Base-by-base conservation (phyloP, 1,140 invertebrate genomes). In the Drosophila sp. region DNA sequence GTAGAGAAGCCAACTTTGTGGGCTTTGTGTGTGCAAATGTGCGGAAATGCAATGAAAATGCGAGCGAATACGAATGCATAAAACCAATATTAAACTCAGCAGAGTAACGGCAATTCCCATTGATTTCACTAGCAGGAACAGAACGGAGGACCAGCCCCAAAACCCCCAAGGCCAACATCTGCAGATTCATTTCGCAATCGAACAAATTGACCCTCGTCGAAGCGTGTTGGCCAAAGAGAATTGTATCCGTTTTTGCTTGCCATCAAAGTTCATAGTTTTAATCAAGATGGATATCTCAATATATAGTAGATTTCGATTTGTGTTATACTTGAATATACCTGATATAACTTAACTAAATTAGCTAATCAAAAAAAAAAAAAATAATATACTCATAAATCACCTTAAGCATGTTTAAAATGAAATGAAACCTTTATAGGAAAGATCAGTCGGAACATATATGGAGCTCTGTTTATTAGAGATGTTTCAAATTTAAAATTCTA, bases 11-110 rank as follows among this genome's bases (percentile, higher is more conserved):
- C 44, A n/a, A 38, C 44, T 57, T 56, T 62, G 23, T 66, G 25
- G 35, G 23, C 67, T 75, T 72, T 54, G 57, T 75, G 66, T 69
- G 63, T 72, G 55, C 77, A 78, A 78, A 72, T 68, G 40, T 60
- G 60, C 70, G 64, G 63, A 80, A 86, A 67, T 70, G 58, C 62
- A 82, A 86, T 87, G 76, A 70, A 72, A 86, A 79, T 70, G 61
- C 65, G 73, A 78, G 44, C 44, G 23, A 50, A 50, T 27, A 27
- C 44, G 44, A 27, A 50, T 50, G 44, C 44, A 50, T 50, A 50
- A 50, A 50, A 50, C 44, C 44, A 50, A 50, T 50, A 50, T 50
- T 50, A 50, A 50, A 50, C 44, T 27, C 44, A 50, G 23, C 23
- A 50, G 44, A 50, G 44, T 50, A 50, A 50, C 23, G 44, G 44